Evolutionary conservation across 2,888 invertebrate species (phyloP).

Genomic region (Zaprionus obscuricornis): DNA sequence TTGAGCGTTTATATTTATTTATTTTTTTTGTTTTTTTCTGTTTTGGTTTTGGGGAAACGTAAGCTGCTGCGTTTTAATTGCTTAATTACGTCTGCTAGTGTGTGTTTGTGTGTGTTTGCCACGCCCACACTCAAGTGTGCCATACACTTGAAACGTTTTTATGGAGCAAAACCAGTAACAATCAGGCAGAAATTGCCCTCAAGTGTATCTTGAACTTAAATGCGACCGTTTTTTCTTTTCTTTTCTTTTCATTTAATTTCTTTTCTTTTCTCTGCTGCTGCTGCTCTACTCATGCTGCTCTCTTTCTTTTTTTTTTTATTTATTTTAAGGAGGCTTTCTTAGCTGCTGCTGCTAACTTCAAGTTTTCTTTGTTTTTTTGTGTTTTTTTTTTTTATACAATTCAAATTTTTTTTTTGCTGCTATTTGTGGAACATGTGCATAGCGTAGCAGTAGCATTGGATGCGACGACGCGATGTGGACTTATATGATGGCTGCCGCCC

Average conservation of each 20-base stretch:
- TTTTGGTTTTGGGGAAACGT: too few relatives aligned
- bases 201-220: conserved; percentile 38
- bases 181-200: conserved; percentile 20
- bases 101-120: too few relatives aligned
- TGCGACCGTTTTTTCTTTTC: conserved; percentile 4
- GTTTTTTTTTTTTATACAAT: background rate
- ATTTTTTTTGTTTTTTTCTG: too few relatives aligned
- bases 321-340: too few relatives aligned
- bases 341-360: background rate
- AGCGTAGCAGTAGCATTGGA: conserved; percentile 63
- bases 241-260: conserved; percentile 3
- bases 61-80: conserved; percentile 69
- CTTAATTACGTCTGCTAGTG: conserved; percentile 65
- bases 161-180: conserved; percentile 27
- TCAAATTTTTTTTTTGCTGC: background rate
- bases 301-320: background rate
- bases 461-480: conserved; percentile 88
- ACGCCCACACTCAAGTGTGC: conserved; percentile 13
- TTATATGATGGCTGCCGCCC: conserved; percentile 89
- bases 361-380: conserved; percentile 14
- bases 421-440: conserved; percentile 43
- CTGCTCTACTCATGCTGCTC: background rate
- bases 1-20: too few relatives aligned
- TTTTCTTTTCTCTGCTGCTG: conserved; percentile 4
- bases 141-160: conserved; percentile 20